phyloP scores from a whole-genome alignment of 2,113 vertebrate species.

The Eublepharis macularius region DNA sequence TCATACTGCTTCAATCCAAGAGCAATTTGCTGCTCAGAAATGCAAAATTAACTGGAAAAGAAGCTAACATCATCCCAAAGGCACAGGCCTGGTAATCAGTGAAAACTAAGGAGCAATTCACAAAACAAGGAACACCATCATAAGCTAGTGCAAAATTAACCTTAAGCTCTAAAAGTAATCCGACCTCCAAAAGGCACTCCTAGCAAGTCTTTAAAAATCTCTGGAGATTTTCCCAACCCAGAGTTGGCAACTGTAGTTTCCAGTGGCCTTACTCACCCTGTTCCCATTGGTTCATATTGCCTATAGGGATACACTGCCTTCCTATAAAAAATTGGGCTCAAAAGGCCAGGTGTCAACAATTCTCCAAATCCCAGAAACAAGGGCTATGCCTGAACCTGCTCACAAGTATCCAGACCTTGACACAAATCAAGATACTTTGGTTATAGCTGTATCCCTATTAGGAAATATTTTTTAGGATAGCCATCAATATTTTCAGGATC shows the following conservation, averaged over 20 bases:
- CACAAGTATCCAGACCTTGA: no score
- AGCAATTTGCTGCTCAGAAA: conserved; percentile 54
- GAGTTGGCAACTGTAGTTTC: no score
- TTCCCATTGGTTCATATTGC: not conserved
- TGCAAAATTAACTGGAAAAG: conserved; percentile 53
- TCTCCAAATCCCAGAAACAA: no score
- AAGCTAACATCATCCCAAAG: conserved; percentile 26
- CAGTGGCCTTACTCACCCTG: no score
- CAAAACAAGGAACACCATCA: not conserved
- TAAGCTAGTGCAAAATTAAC: not conserved
- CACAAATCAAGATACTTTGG: no score
- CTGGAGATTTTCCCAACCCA: no score
- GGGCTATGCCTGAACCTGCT: no score
- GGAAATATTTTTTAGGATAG: no score
- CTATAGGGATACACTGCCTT: not conserved
- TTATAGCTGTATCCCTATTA: no score
- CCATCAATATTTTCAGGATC: no score
- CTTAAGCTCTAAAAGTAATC: not conserved
- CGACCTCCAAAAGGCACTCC: not conserved
- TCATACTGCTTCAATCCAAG: conserved; percentile 43
- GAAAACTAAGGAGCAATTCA: not conserved
- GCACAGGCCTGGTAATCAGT: not conserved
- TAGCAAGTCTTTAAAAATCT: not conserved
- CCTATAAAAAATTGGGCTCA: no score
- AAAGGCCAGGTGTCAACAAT: no score